Percentiles rank a stretch among this genome's conserved stretches.
phyloP scores from a whole-genome alignment of 2,888 invertebrate species.

The Lottia gigantea region DNA sequence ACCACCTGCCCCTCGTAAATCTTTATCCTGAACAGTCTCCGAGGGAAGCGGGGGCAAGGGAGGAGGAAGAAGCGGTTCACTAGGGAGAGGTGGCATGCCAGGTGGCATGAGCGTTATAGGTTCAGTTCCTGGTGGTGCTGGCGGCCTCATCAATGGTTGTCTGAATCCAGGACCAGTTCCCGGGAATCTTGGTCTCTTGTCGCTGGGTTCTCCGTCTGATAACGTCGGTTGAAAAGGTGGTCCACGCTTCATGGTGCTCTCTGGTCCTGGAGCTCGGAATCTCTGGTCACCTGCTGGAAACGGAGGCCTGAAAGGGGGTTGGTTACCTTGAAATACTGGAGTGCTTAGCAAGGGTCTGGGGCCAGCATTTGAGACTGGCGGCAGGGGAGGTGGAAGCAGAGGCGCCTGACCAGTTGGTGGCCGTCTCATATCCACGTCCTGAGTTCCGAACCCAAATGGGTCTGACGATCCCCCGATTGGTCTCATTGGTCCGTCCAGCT shows the following conservation, averaged over 20 bases:
- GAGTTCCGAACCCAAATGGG: background rate
- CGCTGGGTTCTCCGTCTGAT: background rate
- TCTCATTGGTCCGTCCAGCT: background rate
- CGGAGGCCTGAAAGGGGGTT: background rate
- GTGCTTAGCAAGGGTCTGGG: background rate
- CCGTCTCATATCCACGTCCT: constrained; percentile 2
- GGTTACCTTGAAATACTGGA: background rate
- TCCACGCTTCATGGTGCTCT: background rate
- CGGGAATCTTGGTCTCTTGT: background rate
- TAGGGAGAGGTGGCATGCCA: background rate
- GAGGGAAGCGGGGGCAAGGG: background rate
- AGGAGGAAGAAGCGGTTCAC: background rate
- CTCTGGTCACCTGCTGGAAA: background rate
- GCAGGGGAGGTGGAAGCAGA: background rate
- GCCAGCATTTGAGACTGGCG: background rate
- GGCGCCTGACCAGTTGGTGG: background rate
- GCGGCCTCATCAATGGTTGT: background rate
- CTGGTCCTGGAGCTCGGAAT: background rate
- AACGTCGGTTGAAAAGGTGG: background rate
- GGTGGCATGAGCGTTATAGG: background rate
- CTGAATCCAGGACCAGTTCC: background rate
- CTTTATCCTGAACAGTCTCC: background rate
- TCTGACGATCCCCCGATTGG: background rate
- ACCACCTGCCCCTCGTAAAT: background rate
- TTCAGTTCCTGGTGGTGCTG: background rate